Conservation (phyloP, 53 echinoderm and acorn worm species). For the Pentamera pediparva region DNA sequence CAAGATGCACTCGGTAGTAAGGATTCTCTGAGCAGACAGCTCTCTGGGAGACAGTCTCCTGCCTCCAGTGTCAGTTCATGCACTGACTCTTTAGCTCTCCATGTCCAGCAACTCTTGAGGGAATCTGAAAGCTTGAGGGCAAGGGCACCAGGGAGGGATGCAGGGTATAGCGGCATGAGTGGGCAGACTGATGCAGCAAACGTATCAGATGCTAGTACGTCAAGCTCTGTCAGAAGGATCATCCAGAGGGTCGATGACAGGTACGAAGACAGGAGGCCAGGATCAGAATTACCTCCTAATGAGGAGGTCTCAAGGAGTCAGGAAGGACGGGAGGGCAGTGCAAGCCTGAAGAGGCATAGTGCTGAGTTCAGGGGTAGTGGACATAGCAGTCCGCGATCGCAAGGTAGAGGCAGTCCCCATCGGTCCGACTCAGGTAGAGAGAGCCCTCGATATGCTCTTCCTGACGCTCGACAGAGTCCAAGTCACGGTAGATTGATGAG, state of each 20-base stretch:
- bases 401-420: neutral
- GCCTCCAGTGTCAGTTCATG: conserved; percentile 52
- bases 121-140: conserved; percentile 55
- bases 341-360: neutral
- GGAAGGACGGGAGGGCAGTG: neutral
- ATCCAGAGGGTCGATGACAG: conserved; percentile 73
- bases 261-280: conserved; percentile 46
- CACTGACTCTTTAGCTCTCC: conserved; percentile 65
- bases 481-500: neutral
- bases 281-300: conserved; percentile 52
- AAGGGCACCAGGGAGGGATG: conserved; percentile 32
- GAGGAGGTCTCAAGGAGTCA: neutral
- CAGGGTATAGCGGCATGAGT: conserved; percentile 3
- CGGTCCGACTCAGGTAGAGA: conserved; percentile 20
- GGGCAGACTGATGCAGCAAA: conserved; percentile 25
- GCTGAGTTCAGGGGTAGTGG: conserved; percentile 3
- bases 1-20: conserved; percentile 23
- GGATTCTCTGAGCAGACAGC: conserved; percentile 34
- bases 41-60: conserved; percentile 1
- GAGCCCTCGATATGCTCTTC: conserved; percentile 4
- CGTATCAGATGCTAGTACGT: conserved; percentile 85
- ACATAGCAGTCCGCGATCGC: conserved; percentile 15
- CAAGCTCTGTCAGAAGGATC: conserved; percentile 90
- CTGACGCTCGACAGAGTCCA: neutral
- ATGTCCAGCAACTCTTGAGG: conserved; percentile 54